These are phyloP conservation scores for Pseudorectes ferrugineus DNA, from an alignment of 2,113 vertebrate genomes.

Conservation along the genomic window DNA sequence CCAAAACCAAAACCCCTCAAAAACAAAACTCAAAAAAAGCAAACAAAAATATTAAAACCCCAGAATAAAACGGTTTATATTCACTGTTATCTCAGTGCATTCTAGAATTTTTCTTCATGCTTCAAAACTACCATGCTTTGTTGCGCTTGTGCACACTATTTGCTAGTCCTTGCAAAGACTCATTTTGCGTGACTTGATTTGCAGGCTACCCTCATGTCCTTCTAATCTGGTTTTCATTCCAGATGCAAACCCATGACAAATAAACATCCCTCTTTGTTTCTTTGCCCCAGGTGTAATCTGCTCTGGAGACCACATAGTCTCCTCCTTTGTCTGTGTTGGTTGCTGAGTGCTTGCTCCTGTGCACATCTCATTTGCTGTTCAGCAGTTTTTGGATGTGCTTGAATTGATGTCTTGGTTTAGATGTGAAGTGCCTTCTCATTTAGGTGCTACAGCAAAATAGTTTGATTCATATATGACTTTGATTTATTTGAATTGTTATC, in stretches of 20 bases:
- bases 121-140: not conserved
- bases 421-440: slow-evolving; percentile 30
- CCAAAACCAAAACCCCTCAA: not conserved
- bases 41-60: not conserved
- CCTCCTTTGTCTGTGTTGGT: not conserved
- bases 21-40: not conserved
- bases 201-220: not conserved
- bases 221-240: not conserved
- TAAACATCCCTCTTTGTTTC: not conserved
- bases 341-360: not conserved
- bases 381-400: not conserved
- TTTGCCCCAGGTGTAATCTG: not conserved
- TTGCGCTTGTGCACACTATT: not conserved
- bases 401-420: not conserved
- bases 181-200: not conserved
- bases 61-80: not conserved
- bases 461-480: not conserved
- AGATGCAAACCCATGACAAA: not conserved
- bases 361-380: not conserved
- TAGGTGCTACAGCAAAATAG: not conserved
- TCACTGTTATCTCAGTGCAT: not conserved
- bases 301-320: not conserved
- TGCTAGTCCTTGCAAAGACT: not conserved
- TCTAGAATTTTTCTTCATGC: not conserved
- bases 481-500: not conserved